These are phyloP conservation scores for Gallinago stenura DNA, from an alignment of 2,797 vertebrate species.

Conservation along the genomic window DNA sequence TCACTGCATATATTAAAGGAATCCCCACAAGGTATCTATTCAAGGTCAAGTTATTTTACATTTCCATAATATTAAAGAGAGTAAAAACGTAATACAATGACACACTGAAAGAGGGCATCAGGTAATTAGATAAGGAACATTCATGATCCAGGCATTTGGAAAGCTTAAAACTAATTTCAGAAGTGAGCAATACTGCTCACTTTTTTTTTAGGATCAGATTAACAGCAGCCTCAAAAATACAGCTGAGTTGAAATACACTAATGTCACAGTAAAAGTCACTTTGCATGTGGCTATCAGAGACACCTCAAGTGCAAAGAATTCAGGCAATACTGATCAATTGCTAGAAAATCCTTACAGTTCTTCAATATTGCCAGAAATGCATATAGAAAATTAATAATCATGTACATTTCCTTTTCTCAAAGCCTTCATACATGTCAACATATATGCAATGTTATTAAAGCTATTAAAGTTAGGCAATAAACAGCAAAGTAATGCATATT, in stretches of 20 bases:
- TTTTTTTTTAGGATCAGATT: neutral
- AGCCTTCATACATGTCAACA: neutral
- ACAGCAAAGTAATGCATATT: neutral
- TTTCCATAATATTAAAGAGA: slow-evolving; percentile 29
- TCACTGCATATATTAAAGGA: slow-evolving; percentile 36
- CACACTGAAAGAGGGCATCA: slow-evolving; percentile 6
- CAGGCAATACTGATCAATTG: neutral
- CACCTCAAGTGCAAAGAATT: neutral
- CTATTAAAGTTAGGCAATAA: neutral
- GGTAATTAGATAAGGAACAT: slow-evolving; percentile 20
- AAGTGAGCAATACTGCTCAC: neutral
- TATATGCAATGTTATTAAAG: neutral
- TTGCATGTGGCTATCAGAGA: neutral
- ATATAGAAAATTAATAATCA: neutral
- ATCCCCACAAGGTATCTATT: slow-evolving; percentile 19
- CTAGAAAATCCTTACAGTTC: neutral
- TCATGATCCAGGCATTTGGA: neutral
- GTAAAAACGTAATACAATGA: neutral
- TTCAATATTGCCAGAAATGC: neutral
- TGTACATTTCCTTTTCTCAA: neutral
- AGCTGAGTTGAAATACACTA: neutral
- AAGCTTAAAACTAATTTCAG: slow-evolving; percentile 37
- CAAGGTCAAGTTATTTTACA: slow-evolving; percentile 51
- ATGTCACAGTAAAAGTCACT: neutral
- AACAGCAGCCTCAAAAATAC: neutral